A percentile compares a stretch with the other conserved stretches of the same genome.
phyloP scores from a whole-genome alignment of 2,888 invertebrate genomes.

The Cybosia mesomella region DNA sequence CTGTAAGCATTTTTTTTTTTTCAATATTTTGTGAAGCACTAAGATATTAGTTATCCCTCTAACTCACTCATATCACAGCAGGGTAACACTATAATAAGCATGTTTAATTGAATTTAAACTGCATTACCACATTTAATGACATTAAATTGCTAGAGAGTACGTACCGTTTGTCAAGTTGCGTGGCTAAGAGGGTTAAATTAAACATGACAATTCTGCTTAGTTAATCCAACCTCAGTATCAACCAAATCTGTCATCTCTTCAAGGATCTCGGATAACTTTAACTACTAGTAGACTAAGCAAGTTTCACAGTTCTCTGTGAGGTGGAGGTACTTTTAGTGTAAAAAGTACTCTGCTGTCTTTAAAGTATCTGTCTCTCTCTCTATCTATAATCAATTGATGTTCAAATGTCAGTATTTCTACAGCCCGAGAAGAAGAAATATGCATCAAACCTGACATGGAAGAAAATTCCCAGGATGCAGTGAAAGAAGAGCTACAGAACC shows the following conservation, averaged over 20 bases:
- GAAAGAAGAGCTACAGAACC: slow-evolving; percentile 15
- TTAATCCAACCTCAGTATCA: too few species aligned
- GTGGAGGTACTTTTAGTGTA: not conserved
- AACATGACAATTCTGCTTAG: too few species aligned
- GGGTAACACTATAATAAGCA: not conserved
- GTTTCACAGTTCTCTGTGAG: too few species aligned
- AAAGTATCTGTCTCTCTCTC: too few species aligned
- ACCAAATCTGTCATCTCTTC: not conserved
- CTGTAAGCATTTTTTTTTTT: slow-evolving; percentile 2
- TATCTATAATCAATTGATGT: not conserved
- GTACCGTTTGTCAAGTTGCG: too few species aligned
- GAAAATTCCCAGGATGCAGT: slow-evolving; percentile 23
- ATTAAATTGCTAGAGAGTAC: too few species aligned
- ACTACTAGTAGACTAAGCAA: not conserved
- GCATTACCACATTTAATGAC: too few species aligned
- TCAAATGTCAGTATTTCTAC: not conserved
- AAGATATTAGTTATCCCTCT: not conserved
- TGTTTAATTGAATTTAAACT: too few species aligned
- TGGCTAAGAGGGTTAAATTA: too few species aligned
- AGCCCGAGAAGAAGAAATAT: slow-evolving; percentile 40
- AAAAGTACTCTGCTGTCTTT: too few species aligned
- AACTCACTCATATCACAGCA: not conserved
- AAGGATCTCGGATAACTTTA: too few species aligned
- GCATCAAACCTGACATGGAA: slow-evolving; percentile 37
- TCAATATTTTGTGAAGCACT: not conserved